Evolutionary conservation across 2,797 vertebrate species (phyloP).

Genomic region (Alcedo atthis): DNA sequence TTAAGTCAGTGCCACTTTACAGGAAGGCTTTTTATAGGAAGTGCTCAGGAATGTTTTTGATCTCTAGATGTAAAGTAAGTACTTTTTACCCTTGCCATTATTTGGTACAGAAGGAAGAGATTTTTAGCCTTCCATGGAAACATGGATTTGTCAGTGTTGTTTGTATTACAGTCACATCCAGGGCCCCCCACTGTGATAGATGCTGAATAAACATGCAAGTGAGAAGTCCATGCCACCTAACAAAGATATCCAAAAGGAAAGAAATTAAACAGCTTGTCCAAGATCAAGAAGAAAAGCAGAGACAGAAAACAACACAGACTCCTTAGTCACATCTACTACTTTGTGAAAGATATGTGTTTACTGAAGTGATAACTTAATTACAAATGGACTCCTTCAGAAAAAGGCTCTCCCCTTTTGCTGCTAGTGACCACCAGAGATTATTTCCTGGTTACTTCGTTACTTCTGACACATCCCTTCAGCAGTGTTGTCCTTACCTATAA

Average conservation of each 20-base stretch:
- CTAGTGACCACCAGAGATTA: background rate
- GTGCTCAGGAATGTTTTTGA: conserved; percentile 50
- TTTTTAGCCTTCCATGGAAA: conserved; percentile 47
- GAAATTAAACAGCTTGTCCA: background rate
- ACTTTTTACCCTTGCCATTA: conserved; percentile 51
- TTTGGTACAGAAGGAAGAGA: conserved; percentile 44
- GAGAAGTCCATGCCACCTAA: conserved; percentile 13
- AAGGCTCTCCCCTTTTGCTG: background rate
- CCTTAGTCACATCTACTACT: background rate
- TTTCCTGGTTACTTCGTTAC: background rate
- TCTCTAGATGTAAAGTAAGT: conserved; percentile 52
- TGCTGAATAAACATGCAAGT: conserved; percentile 35
- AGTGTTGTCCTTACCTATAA: background rate
- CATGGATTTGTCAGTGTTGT: conserved; percentile 10
- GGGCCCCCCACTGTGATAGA: conserved; percentile 21
- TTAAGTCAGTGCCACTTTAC: conserved; percentile 16
- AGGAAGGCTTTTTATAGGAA: conserved; percentile 61
- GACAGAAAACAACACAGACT: background rate
- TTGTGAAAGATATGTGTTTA: background rate
- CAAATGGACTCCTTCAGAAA: background rate
- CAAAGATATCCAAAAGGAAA: conserved; percentile 21
- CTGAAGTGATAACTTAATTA: background rate
- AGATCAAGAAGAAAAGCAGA: background rate
- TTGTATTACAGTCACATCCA: conserved; percentile 55
- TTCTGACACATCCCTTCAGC: background rate